Evolutionary conservation across 2,797 vertebrate genomes (phyloP), one percentile per base, ranked within the genome.

Genomic region (Lerista edwardsae): DNA sequence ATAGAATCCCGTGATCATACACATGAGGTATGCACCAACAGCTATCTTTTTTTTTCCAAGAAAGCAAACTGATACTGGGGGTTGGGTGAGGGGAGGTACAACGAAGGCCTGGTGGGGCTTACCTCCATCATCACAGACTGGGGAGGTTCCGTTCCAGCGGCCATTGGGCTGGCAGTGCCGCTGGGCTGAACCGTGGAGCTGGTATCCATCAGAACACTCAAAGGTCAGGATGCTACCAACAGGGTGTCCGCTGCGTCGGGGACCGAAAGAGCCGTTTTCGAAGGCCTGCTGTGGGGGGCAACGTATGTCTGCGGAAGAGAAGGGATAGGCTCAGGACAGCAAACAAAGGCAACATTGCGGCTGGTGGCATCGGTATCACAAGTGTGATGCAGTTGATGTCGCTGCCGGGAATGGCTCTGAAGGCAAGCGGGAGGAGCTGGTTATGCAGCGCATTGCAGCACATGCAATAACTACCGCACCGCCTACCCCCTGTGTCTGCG

Each of bases 101-200:
- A 12, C 23, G 11, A 67, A 51, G 57, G 4, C 31, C 62, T 21
- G 36, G 29, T 11, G 61, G 34, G 25, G 59, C 91, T 94, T 83
- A 98, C 98, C 95, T 3, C 96, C 94, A 17, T 95, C 93, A 57
- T 96, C 94, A 87, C 98, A 98, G 87, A 97, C 81, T 0, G 97
- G 96, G 0, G 94, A 94, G 73, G 91, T 93, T 74, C 97, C 97
- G 0, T 96, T 97, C 98, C 97, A 98, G 44, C 94, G 88, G 34
- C 96, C 97, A 0, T 95, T 95, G 25, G 83, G 9, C 25, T 95
- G 97, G 92, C 98, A 98, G 84, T 93, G 95, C 51, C 97, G 95
- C 84, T 94, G 84, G 0, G 93, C 84, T 0, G 97, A 97, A 6
- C 97, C 98, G 0, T 87, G 84, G 36, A 97, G 80, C 0, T 75